These are phyloP conservation scores for Drosophila parvula DNA, from an alignment of 1,140 invertebrate species.

Conservation along the genomic window DNA sequence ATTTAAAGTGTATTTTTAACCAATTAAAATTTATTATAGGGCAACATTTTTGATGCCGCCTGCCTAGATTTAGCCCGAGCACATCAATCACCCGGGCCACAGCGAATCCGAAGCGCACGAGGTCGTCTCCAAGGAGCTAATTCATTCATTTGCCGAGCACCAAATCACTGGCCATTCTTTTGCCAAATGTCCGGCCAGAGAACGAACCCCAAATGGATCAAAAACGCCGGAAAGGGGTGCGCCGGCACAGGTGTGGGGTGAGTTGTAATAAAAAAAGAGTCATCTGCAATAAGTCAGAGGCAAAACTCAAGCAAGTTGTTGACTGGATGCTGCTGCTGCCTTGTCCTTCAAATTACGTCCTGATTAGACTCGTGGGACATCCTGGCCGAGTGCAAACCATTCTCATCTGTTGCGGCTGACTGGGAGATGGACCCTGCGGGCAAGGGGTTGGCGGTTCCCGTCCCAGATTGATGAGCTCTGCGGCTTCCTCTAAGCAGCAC, in stretches of 20 bases:
- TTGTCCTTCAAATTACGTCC: conserved; percentile 76
- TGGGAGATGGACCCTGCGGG: conserved; percentile 19
- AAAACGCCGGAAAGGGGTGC: conserved; percentile 34
- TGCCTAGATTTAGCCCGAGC: conserved; percentile 3
- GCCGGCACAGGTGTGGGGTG: neutral
- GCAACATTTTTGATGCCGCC: conserved; percentile 30
- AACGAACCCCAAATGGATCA: conserved; percentile 40
- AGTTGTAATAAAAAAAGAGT: conserved; percentile 44
- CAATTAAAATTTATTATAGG: conserved; percentile 70
- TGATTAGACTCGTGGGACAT: conserved; percentile 77
- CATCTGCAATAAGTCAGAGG: conserved; percentile 71
- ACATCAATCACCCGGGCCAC: conserved; percentile 30
- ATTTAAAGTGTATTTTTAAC: conserved; percentile 63
- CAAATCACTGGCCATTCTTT: conserved; percentile 76
- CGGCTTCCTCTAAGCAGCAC: conserved; percentile 55
- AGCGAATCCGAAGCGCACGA: conserved; percentile 1
- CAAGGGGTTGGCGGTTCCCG: conserved; percentile 8
- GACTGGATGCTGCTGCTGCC: conserved; percentile 40
- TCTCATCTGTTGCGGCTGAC: conserved; percentile 65
- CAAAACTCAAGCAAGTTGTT: conserved; percentile 60
- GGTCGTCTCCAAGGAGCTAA: conserved; percentile 72
- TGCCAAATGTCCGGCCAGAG: conserved; percentile 64
- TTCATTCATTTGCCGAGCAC: conserved; percentile 70
- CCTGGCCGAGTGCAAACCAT: conserved; percentile 28
- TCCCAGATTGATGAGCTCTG: conserved; percentile 64